Base-by-base conservation (phyloP, 1,140 invertebrate species). In the Bradysia coprophila region DNA sequence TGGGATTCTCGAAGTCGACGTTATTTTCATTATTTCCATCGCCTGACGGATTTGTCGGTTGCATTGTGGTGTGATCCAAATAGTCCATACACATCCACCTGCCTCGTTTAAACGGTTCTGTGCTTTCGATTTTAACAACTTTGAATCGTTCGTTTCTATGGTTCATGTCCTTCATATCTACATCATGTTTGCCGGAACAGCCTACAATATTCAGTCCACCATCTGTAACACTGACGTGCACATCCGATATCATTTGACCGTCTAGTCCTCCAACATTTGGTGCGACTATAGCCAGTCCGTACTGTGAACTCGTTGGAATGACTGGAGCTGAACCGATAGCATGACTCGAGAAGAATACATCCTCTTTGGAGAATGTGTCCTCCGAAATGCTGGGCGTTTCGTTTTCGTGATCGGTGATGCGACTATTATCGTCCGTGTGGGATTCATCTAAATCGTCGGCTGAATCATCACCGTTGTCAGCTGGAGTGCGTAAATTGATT, bases 61-160 rank as follows among this genome's bases (percentile, higher is more conserved):
- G 76, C 33, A 72, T 69, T 41, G 71, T 72, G 42, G 80, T 76
- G 55, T 89, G 82, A 66, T 95, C 89, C 52, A 90, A 68, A 64
- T 91, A 95, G 63, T 96, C 91, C 76, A 91, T 87, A 64, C 90
- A 95, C 50, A 81, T 80, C 92, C 92, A 96, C 52, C 91, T 67
- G 20, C 92, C 92, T 32, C 91, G 72, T 49, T 83, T 81, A 54
- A 94, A 93, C 4, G 91, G 91, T 61, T 95, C 89, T 19, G 86
- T 85, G 56, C 84, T 92, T 61, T 91, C 88, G 45, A 95, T 90
- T 71, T 94, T 95, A 19, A 96, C 90, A 49, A 95, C 89, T 70
- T 91, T 91, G 62, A 96, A 96, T 46, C 89, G 68, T 59, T 86
- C 81, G 61, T 83, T 85, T 51, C 80, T 73, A 51, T 78, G 74